Base-by-base conservation (phyloP, 2,888 invertebrate species). In the Horisme vitalbata region DNA sequence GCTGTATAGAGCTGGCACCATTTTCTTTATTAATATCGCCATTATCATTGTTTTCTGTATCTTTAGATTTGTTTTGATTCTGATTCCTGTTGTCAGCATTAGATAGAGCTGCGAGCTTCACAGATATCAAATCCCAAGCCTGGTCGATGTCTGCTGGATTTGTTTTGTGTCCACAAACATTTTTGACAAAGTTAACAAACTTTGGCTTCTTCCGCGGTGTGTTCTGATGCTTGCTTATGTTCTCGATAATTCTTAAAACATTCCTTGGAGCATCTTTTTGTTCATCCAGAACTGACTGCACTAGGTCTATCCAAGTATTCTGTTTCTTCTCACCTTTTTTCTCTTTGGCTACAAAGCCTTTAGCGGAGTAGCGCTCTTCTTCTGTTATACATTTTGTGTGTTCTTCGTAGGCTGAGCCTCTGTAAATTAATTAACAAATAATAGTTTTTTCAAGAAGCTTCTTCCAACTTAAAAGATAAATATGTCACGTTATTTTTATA, bases 241-340 rank as follows among this genome's bases (percentile, higher is more conserved):
- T 90, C 56, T 94, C 91, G 24, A 97, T 91, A 23, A 95, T 86
- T 41, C 86, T 88, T 34, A 90, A 87, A 9, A 94, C 89, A 28
- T 91, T 85, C 0, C 88, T 86, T 2, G 92, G 90, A 13, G 93
- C 79, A 62, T 83, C 83, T 18, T 76, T 72, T 27, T 92, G 90
- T 53, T 91, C 91, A 18, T 92, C 91, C 10, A 95, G 75, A 3
- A 94, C 92, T 12, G 91, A 88, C 46, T 93, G 92, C 8, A 96
- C 91, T 75, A 93, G 91, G 68, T 94, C 93, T 9, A 94, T 89
- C 97, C 97, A 98, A 34, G 92, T 92, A 66, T 94, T 94, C 75
- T 98, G 98, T 71, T 97, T 97, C 55, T 91, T 92, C 71, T 95
- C 96, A 4, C 97, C 97, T 80, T 96, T 97, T 70, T 96, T 95